Evolutionary conservation across 2,888 invertebrate genomes (phyloP).

Genomic region (Hirtodrosophila trivittata): DNA sequence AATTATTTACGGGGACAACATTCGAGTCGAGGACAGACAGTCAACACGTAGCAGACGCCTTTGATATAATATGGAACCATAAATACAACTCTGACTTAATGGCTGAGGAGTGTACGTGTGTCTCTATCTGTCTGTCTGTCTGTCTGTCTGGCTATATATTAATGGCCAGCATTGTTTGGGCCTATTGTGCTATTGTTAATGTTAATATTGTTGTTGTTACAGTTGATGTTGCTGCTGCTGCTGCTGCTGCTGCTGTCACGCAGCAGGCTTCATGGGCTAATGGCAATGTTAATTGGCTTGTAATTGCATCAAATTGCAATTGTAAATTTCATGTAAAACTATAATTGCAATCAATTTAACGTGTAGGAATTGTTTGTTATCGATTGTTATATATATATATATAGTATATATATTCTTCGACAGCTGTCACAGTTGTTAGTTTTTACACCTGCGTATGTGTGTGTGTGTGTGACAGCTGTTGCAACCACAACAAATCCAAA

Average conservation of each 20-base stretch:
- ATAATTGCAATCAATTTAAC: slow-evolving; percentile 11
- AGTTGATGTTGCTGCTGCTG: not conserved
- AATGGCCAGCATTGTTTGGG: slow-evolving; percentile 46
- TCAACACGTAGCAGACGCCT: slow-evolving; percentile 9
- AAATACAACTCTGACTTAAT: slow-evolving; percentile 9
- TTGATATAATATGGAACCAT: slow-evolving; percentile 33
- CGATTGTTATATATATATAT: slow-evolving; percentile 6
- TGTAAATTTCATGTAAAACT: slow-evolving; percentile 31
- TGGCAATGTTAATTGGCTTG: slow-evolving; percentile 75
- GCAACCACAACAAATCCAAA: not conserved
- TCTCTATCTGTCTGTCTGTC: not conserved
- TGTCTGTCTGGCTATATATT: slow-evolving; percentile 25
- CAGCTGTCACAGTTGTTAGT: not conserved
- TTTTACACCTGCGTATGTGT: too few relatives aligned
- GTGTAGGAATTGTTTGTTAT: slow-evolving; percentile 1
- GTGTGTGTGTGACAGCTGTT: too few relatives aligned
- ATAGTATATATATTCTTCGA: not conserved
- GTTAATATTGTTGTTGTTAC: not conserved
- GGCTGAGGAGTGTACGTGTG: not conserved
- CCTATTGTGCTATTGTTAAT: slow-evolving; percentile 12
- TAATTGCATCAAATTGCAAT: slow-evolving; percentile 68
- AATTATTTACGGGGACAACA: slow-evolving; percentile 52
- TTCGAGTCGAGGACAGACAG: slow-evolving; percentile 48
- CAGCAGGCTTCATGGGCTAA: slow-evolving; percentile 66
- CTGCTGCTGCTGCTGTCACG: slow-evolving; percentile 38